Evolutionary conservation across 2,797 vertebrate genomes (phyloP).

Genomic region (Sebastes steindachneri): DNA sequence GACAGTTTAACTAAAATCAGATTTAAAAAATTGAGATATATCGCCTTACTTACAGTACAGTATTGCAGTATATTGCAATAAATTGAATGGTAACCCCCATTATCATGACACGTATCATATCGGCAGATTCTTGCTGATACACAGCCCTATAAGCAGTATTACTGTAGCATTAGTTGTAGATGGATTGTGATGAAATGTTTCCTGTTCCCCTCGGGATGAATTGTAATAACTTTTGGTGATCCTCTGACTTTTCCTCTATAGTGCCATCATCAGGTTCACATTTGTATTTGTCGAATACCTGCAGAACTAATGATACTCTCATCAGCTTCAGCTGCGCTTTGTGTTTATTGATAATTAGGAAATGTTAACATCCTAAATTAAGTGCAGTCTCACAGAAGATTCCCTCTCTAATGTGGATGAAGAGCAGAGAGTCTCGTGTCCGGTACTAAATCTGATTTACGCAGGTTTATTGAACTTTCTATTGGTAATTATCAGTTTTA

Average conservation of each 20-base stretch:
- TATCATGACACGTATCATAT: no score
- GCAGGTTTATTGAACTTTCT: background rate
- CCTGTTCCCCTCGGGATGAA: background rate
- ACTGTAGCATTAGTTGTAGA: background rate
- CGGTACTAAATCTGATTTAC: background rate
- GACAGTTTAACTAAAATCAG: no score
- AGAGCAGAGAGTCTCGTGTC: background rate
- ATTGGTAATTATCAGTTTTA: background rate
- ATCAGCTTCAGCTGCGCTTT: no score
- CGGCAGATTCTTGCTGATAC: fast-evolving
- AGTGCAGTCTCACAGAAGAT: background rate
- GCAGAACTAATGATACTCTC: background rate
- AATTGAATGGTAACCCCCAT: no score
- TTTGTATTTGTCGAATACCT: background rate
- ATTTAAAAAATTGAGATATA: no score
- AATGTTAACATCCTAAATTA: background rate
- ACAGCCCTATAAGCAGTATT: background rate
- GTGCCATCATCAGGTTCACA: background rate
- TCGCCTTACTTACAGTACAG: no score
- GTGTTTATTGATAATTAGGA: no score
- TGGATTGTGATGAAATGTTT: background rate
- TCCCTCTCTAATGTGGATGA: background rate
- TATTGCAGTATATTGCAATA: no score
- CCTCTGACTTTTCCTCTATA: background rate
- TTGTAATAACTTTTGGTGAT: background rate